Evolutionary conservation across 1,140 invertebrate genomes (phyloP).

Genomic region (Onthophagus taurus): DNA sequence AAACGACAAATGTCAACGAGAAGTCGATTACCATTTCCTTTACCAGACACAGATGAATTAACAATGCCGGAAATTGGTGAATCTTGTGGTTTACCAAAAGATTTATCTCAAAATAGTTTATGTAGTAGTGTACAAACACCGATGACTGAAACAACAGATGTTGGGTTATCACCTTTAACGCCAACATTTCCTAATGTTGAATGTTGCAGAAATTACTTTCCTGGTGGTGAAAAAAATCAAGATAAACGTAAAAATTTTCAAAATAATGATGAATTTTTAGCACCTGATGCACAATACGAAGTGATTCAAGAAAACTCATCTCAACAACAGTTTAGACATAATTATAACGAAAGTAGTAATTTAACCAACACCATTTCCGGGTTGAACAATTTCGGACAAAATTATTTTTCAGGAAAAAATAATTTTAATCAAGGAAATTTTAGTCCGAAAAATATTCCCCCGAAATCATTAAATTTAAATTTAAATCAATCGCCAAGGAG

Average conservation of each 20-base stretch:
- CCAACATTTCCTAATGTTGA: conserved; percentile 15
- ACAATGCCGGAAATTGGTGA: conserved; percentile 6
- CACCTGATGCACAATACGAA: conserved; percentile 54
- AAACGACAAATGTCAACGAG: conserved; percentile 47
- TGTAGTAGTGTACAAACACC: conserved; percentile 37
- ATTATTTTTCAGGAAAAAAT: conserved; percentile 26
- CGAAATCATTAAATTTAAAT: conserved; percentile 28
- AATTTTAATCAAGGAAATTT: conserved; percentile 19
- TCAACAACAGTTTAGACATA: conserved; percentile 18
- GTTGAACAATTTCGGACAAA: conserved; percentile 29
- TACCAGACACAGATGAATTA: conserved; percentile 35
- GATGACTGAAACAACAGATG: conserved; percentile 36
- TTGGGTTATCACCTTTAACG: conserved; percentile 25
- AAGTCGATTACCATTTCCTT: conserved; percentile 47
- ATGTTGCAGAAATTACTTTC: conserved; percentile 26
- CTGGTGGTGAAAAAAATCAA: conserved; percentile 23
- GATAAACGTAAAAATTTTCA: conserved; percentile 19
- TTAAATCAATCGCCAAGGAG: conserved; percentile 25
- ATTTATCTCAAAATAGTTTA: conserved; percentile 44
- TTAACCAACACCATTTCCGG: conserved; percentile 33
- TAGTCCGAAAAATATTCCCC: conserved; percentile 26
- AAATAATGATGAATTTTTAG: conserved; percentile 38
- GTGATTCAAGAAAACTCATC: conserved; percentile 41
- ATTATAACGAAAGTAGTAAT: conserved; percentile 18
- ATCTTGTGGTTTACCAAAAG: conserved; percentile 35